Base-by-base conservation (phyloP, 2,797 vertebrate genomes). In the Heterohyrax brucei region DNA sequence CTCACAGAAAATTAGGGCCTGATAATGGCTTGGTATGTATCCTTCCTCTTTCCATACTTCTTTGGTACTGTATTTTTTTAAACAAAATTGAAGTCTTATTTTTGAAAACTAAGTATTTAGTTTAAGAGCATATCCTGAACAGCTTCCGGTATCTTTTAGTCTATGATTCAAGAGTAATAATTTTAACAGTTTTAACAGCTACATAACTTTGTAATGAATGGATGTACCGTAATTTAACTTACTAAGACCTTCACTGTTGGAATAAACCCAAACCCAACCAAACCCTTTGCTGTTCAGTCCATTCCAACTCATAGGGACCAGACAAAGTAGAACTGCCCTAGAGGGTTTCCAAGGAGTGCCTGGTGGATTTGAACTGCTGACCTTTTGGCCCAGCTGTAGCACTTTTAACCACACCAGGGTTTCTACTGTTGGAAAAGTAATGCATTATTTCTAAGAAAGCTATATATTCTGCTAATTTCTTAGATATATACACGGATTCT, bases 81-180 rank as follows among this genome's bases (percentile, higher is more conserved):
- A 93, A 50, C 26, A 82, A 87, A 91, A 80, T 33, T 79, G 24
- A 33, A 73, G 66, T 83, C 30, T 79, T 89, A 76, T 56, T 72
- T 83, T 68, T 56, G 22, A 89, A 39, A 78, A 56, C 81, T 78
- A 28, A 75, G n/a, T 44, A 78, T 78, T 90, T 96, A 76, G 62
- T 77, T 80, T 87, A 76, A 88, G 28, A 44, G 24, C 70, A 1
- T 81, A 48, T 72, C 77, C 66, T 59, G 68, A 75, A 50, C 46
- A 80, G 21, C 94, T 96, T 87, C 30, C 13, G 72, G 9, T 72
- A 83, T 87, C 68, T 62, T 76, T 93, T 77, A 76, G 85, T n/a
- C n/a, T 82, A 73, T 46, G 92, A 90, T 82, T 94, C 28, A 88
- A 93, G 82, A 95, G 72, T 62, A 90, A 33, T 89, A 53, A 26